phyloP scores from a whole-genome alignment of 30 jellyfish, hydroid and myxozoan species.

The Mastigias papua region DNA sequence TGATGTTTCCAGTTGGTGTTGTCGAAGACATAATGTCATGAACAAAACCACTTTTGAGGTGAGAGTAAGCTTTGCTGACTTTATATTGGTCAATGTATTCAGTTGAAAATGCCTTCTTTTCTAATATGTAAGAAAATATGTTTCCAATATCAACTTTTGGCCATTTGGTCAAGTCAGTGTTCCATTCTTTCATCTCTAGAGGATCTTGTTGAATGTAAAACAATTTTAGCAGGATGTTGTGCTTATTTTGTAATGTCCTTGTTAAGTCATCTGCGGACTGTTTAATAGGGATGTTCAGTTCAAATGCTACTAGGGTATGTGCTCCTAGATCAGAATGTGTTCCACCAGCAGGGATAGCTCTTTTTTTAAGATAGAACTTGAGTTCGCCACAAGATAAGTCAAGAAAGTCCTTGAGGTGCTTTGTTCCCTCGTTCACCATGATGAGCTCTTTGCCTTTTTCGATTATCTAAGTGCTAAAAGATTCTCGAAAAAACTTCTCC shows the following conservation, averaged over 20 bases:
- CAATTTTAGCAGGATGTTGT: conserved; percentile 8
- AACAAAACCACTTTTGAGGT: conserved; percentile 62
- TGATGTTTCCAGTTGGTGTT: conserved; percentile 41
- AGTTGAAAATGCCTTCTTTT: conserved; percentile 39
- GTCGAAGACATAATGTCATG: conserved; percentile 43
- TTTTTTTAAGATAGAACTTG: conserved; percentile 41
- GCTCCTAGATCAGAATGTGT: conserved; percentile 52
- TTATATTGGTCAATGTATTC: conserved; percentile 61
- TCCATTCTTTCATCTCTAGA: conserved; percentile 46
- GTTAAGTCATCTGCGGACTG: conserved; percentile 43
- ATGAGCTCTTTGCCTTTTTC: too few relatives aligned
- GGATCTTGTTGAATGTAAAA: conserved; percentile 46
- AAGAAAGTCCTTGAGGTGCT: too few relatives aligned
- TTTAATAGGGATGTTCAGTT: conserved; percentile 15
- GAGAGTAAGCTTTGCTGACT: conserved; percentile 63
- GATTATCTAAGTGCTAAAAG: too few relatives aligned
- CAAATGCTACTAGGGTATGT: conserved; percentile 47
- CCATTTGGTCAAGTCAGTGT: conserved; percentile 66
- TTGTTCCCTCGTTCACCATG: too few relatives aligned
- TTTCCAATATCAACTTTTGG: conserved; percentile 50
- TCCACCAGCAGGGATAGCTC: conserved; percentile 52
- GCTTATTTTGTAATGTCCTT: conserved; percentile 18
- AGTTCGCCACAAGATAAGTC: too few relatives aligned
- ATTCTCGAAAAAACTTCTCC: not conserved
- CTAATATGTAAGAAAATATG: conserved; percentile 53